phyloP scores from a whole-genome alignment of 1,140 invertebrate genomes.

The Aplysia californica region DNA sequence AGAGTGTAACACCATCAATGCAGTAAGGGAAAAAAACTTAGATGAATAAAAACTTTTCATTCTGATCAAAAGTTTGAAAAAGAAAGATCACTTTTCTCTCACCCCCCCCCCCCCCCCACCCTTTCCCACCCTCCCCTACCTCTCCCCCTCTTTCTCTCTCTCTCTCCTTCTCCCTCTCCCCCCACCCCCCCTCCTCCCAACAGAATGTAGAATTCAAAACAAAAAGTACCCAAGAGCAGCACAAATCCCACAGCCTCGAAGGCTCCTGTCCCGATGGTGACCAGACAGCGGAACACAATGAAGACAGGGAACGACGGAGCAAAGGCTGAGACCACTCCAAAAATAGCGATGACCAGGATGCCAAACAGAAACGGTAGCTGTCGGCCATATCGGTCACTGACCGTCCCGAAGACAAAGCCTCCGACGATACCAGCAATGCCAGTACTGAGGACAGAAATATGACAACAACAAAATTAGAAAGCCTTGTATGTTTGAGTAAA shows the following conservation, averaged over 20 bases:
- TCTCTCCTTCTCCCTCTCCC: too few species aligned
- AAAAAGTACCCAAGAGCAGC: constrained; percentile 57
- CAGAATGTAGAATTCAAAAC: too few species aligned
- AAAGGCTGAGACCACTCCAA: constrained; percentile 50
- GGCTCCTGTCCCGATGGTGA: constrained; percentile 51
- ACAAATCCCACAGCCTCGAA: constrained; percentile 55
- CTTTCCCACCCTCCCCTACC: too few species aligned
- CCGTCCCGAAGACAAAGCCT: constrained; percentile 49
- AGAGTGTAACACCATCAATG: too few species aligned
- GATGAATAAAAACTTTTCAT: too few species aligned
- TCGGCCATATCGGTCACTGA: constrained; percentile 57
- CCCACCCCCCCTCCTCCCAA: too few species aligned
- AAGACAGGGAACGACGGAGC: constrained; percentile 48
- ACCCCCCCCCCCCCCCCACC: too few species aligned
- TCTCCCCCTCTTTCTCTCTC: too few species aligned
- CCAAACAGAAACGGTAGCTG: constrained; percentile 47
- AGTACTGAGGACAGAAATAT: constrained; percentile 20
- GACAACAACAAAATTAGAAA: not conserved
- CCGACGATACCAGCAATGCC: constrained; percentile 51
- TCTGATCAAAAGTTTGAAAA: too few species aligned
- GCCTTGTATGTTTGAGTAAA: too few species aligned
- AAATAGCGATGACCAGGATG: constrained; percentile 42
- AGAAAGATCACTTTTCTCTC: too few species aligned
- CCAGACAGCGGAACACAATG: constrained; percentile 45
- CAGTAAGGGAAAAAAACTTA: too few species aligned